These are phyloP conservation scores for Odontomachus brunneus DNA, from an alignment of 1,140 invertebrate genomes.

Conservation along the genomic window DNA sequence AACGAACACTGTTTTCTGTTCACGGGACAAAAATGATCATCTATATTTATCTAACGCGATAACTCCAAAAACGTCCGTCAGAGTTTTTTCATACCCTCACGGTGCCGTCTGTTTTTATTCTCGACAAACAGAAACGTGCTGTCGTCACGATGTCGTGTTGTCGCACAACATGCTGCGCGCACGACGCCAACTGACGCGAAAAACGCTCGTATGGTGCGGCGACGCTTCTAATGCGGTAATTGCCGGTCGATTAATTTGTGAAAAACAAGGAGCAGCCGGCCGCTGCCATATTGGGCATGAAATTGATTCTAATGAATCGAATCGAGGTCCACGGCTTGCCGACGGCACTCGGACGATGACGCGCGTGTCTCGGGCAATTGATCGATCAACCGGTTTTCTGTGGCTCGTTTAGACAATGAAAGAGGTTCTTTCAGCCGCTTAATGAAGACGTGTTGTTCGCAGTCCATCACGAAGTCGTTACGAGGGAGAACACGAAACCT, in stretches of 20 bases:
- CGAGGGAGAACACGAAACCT: constrained; percentile 51
- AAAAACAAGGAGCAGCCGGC: constrained; percentile 71
- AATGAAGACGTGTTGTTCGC: constrained; percentile 61
- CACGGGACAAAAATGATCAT: neutral
- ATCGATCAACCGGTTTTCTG: constrained; percentile 66
- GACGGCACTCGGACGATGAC: constrained; percentile 52
- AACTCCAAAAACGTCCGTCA: neutral
- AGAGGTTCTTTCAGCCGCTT: constrained; percentile 43
- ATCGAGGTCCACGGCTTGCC: constrained; percentile 18
- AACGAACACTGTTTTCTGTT: neutral
- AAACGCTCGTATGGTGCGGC: constrained; percentile 62
- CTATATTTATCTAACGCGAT: constrained; percentile 9
- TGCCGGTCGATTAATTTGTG: constrained; percentile 80
- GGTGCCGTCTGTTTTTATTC: constrained; percentile 2
- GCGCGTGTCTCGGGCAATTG: constrained; percentile 55
- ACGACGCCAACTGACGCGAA: constrained; percentile 78
- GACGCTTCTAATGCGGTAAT: constrained; percentile 77
- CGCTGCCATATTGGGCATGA: constrained; percentile 70
- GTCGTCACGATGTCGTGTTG: constrained; percentile 58
- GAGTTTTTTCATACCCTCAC: constrained; percentile 16
- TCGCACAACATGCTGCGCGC: constrained; percentile 67
- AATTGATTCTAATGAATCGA: constrained; percentile 74
- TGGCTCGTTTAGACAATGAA: constrained; percentile 52
- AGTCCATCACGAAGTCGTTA: constrained; percentile 47
- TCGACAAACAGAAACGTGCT: constrained; percentile 50